Percentiles rank a stretch among this genome's conserved stretches.
These are phyloP conservation scores for Origma solitaria DNA, from an alignment of 2,113 vertebrate genomes.

Conservation along the genomic window DNA sequence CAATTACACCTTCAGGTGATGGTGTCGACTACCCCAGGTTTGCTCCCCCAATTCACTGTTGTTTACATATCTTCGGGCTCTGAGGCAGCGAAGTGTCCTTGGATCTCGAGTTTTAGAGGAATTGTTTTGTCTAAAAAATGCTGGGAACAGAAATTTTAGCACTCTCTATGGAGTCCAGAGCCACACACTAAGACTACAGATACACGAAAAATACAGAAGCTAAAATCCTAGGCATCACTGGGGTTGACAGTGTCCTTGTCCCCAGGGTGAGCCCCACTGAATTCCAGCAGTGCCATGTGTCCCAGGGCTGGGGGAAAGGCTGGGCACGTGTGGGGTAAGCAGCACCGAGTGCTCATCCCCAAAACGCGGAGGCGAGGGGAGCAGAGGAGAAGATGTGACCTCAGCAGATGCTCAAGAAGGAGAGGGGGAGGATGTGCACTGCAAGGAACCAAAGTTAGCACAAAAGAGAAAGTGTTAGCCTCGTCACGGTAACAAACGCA, in stretches of 20 bases:
- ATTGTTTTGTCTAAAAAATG: no score
- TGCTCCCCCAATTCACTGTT: no score
- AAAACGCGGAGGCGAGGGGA: rapidly evolving
- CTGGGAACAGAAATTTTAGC: no score
- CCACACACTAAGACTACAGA: no score
- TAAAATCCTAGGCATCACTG: not conserved
- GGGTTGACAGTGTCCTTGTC: not conserved
- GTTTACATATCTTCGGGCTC: no score
- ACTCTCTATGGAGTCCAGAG: no score
- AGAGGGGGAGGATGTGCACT: not conserved
- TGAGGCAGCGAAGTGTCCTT: no score
- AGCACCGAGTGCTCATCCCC: rapidly evolving
- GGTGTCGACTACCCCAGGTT: no score
- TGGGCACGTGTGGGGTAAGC: rapidly evolving
- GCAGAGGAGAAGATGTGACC: not conserved
- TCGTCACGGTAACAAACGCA: not conserved
- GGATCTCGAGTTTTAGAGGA: no score
- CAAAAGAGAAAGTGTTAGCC: not conserved
- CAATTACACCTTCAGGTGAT: no score
- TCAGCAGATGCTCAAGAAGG: not conserved
- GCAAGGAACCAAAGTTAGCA: not conserved
- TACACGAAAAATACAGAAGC: no score
- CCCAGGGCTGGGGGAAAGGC: not conserved
- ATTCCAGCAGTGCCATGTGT: not conserved
- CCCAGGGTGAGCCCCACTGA: not conserved